These are phyloP conservation scores for Axea sp. DNA, from an alignment of 2,888 invertebrate species.

Conservation along the genomic window DNA sequence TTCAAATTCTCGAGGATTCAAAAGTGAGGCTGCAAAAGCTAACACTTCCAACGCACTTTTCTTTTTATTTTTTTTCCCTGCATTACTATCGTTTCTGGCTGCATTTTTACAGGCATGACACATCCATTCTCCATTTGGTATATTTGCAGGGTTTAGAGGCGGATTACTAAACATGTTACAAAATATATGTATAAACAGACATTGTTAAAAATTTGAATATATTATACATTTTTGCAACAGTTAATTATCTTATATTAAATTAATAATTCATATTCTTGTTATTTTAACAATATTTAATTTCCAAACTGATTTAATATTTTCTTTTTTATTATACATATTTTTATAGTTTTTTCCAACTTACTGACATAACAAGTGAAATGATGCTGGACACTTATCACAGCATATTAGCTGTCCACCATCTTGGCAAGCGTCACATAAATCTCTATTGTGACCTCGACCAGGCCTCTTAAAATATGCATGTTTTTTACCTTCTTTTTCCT, in stretches of 20 bases:
- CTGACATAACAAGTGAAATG: constrained; percentile 98
- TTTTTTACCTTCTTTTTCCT: constrained; percentile 81
- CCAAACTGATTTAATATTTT: not conserved
- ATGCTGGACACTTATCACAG: constrained; percentile 97
- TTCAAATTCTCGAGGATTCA: constrained; percentile 95
- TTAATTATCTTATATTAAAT: no score
- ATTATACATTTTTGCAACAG: no score
- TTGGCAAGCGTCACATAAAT: constrained; percentile 95
- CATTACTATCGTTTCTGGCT: constrained; percentile 74
- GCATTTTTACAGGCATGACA: constrained; percentile 89
- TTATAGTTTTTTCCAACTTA: constrained; percentile 79
- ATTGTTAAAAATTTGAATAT: no score
- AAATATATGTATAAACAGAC: constrained; percentile 7
- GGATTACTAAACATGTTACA: constrained; percentile 88
- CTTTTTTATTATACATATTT: no score
- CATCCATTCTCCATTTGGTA: constrained; percentile 94
- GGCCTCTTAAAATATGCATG: constrained; percentile 92
- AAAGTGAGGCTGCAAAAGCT: constrained; percentile 89
- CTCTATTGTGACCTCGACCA: constrained; percentile 94
- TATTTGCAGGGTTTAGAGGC: constrained; percentile 92
- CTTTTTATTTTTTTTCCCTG: constrained; percentile 70
- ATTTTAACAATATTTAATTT: not conserved
- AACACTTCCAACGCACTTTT: constrained; percentile 86
- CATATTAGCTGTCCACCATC: constrained; percentile 97
- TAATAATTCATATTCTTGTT: not conserved